Base-by-base conservation (phyloP, 64 coral and sea anemone genomes). In the Actinia equina region DNA sequence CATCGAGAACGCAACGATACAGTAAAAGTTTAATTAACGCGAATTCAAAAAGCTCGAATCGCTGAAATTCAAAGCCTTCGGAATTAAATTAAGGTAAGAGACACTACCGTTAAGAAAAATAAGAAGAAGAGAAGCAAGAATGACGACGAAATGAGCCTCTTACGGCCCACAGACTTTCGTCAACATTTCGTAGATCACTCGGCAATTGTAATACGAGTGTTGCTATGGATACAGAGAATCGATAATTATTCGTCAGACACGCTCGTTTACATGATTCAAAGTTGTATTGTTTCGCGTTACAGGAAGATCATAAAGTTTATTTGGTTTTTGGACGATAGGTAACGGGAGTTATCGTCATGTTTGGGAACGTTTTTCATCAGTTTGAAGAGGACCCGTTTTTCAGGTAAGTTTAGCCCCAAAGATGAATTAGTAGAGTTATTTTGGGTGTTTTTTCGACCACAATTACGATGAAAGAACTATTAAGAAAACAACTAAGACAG, bases 351-450 rank as follows among this genome's bases (percentile, higher is more conserved):
- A 41, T 27, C 10, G 44, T 52, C 27, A 91, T 91, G 89, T 91
- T 91, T 80, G 51, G 89, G 18, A 12, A 49, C 30, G n/a, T 22
- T 87, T 87, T 87, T 43, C 57, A 44, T 37, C 84, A 82, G 11
- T 92, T 92, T 70, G 90, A 87, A 64, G 90, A 92, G 13, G 90
- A 92, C 23, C 90, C 90, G 0, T 92, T 92, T 25, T 92, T 92
- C 90, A 92, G 90, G 90, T 92, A n/a, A 55, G 74, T 30, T 0
- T 20, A 9, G 62, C n/a, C 22, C n/a, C n/a, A 65, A 10, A 65
- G 7, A 23, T 65, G 19, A 7, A 5, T 4, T 9, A 25, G 15
- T 65, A n/a, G n/a, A 65, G 26, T 27, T 7, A 30, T 14, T 74
- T 41, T 74, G 3, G 3, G 3, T 22, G 4, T 20, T 65, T 23